Conservation (phyloP, 2,113 vertebrate species). For the Excalfactoria chinensis region DNA sequence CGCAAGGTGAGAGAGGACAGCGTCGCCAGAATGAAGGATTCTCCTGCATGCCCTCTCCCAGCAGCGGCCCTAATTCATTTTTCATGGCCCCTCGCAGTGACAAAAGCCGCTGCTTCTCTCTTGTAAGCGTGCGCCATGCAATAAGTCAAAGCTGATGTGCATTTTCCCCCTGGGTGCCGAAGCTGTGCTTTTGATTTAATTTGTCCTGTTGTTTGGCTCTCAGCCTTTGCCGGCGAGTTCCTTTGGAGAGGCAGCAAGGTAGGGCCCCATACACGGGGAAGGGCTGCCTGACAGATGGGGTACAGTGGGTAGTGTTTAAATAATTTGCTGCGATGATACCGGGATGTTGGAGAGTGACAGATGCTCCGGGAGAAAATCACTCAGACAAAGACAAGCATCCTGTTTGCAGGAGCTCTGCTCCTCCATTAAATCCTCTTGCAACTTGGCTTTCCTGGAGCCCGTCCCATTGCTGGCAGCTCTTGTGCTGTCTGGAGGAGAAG, state of each 20-base stretch:
- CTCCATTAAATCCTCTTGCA: not conserved
- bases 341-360: slow-evolving; percentile 65
- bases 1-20: slow-evolving; percentile 84
- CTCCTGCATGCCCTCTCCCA: slow-evolving; percentile 80
- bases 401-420: not conserved
- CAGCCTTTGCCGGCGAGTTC: slow-evolving; percentile 60
- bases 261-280: not conserved
- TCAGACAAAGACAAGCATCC: slow-evolving; percentile 2
- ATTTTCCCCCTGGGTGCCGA: slow-evolving; percentile 79
- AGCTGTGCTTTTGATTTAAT: slow-evolving; percentile 82
- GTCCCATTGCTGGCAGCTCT: not conserved
- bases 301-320: slow-evolving; percentile 75
- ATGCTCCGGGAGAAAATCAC: slow-evolving; percentile 60
- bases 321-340: slow-evolving; percentile 72
- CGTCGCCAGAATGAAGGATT: slow-evolving; percentile 79
- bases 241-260: slow-evolving; percentile 55
- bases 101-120: slow-evolving; percentile 82
- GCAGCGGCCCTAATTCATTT: slow-evolving; percentile 85
- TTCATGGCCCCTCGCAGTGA: slow-evolving; percentile 84
- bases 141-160: slow-evolving; percentile 85
- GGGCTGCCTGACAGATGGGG: slow-evolving; percentile 74
- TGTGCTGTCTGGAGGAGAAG: not conserved
- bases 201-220: slow-evolving; percentile 80
- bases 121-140: slow-evolving; percentile 76
- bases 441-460: not conserved